Base-by-base conservation (phyloP, 2,888 invertebrate species). In the Drosophila leonis region DNA sequence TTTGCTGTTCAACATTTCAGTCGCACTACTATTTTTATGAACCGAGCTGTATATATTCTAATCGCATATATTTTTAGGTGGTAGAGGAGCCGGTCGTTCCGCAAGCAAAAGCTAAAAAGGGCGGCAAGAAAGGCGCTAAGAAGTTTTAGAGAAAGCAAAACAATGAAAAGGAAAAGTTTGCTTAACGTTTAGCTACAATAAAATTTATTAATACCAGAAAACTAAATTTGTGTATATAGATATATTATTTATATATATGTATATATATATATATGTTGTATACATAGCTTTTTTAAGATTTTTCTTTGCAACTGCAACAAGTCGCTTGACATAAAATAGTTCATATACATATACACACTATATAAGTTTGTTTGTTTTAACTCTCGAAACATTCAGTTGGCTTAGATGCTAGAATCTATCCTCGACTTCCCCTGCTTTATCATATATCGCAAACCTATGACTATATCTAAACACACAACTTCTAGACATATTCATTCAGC, bases 141-240 rank as follows among this genome's bases (percentile, higher is more conserved):
- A 49, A 52, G 31, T 39, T 48, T 20, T 52, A 42, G 31, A 24
- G n/a, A 64, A 42, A n/a, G 3, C 10, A 18, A 41, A 4, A 10
- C 18, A 44, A 20, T 18, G 24, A 39, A 39, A 55, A 68, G 59
- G 49, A 37, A 46, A 5, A 7, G n/a, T 67, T 75, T 59, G 13
- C 15, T 76, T 80, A 88, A 86, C 84, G 75, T 83, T 88, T 87
- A 81, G 78, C 90, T 90, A 90, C 90, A 90, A 90, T 91, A 83
- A 82, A 90, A 85, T 90, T 91, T 90, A 91, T 90, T 91, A 86
- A 90, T 79, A 88, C 81, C 81, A 85, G 79, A 87, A 88, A 90
- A 88, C 86, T 87, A 88, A 79, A 75, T 65, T 88, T 88, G 86
- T 85, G 89, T 85, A 85, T 89, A 85, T 89, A 85, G 89, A 86